Percentiles rank a stretch among this genome's conserved stretches.
These are phyloP conservation scores for Trididemnum clinides DNA, from an alignment of 23 tunicate species.

Conservation along the genomic window DNA sequence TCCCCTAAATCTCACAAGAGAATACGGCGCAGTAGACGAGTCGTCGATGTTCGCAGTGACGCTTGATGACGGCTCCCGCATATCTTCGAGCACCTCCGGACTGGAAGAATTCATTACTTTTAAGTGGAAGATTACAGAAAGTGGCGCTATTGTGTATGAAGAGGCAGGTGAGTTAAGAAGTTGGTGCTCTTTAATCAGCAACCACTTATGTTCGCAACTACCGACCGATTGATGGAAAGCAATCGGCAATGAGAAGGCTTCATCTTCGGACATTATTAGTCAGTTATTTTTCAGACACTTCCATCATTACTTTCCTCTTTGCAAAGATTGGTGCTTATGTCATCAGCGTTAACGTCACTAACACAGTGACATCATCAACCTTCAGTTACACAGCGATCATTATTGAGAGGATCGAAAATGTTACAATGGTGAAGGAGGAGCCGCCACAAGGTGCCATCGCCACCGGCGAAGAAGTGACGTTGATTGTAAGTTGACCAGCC, in stretches of 20 bases:
- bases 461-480: slow-evolving; percentile 22
- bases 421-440: slow-evolving; percentile 14
- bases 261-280: too few species aligned
- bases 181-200: too few species aligned
- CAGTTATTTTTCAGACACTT: slow-evolving; percentile 20
- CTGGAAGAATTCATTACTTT: not conserved
- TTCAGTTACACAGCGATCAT: not conserved
- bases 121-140: not conserved
- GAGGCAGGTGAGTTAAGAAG: not conserved
- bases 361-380: slow-evolving; percentile 1
- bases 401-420: slow-evolving; percentile 22
- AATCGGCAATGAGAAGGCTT: too few species aligned
- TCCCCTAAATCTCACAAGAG: not conserved
- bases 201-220: too few species aligned
- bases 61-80: not conserved
- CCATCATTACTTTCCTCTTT: slow-evolving; percentile 18
- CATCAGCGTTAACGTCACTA: slow-evolving; percentile 42
- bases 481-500: slow-evolving; percentile 49
- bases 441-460: slow-evolving; percentile 38
- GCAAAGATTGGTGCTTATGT: slow-evolving; percentile 12
- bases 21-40: not conserved
- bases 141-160: not conserved
- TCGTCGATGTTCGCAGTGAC: not conserved
- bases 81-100: slow-evolving; percentile 1
- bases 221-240: too few species aligned